These are phyloP conservation scores for Drosophila ironensis DNA, from an alignment of 1,140 invertebrate species.

Conservation along the genomic window DNA sequence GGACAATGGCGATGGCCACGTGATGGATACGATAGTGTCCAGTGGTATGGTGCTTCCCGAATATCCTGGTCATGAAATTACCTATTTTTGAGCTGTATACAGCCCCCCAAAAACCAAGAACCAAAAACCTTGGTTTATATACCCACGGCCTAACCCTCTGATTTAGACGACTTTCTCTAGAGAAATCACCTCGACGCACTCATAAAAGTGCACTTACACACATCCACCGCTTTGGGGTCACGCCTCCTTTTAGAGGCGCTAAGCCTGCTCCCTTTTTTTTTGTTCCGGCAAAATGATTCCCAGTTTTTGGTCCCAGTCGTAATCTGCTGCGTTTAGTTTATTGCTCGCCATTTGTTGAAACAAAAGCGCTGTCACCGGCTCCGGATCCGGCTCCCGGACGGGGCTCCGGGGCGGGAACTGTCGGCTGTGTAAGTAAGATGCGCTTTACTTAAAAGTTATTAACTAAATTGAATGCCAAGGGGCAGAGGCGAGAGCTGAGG, in stretches of 20 bases:
- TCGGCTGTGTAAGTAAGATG: too few species aligned
- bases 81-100: too few species aligned
- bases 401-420: too few species aligned
- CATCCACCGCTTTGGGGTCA: neutral
- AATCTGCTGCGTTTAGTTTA: constrained; percentile 76
- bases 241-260: constrained; percentile 15
- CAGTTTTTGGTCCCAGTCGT: constrained; percentile 39
- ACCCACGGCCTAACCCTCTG: too few species aligned
- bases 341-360: constrained; percentile 67
- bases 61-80: too few species aligned
- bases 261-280: neutral
- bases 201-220: constrained; percentile 4
- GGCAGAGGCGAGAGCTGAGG: neutral
- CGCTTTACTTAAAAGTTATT: constrained; percentile 69
- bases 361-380: constrained; percentile 38
- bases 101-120: too few species aligned
- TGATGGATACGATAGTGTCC: constrained; percentile 11
- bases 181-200: neutral
- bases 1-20: constrained; percentile 20
- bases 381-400: too few species aligned
- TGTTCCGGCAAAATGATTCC: constrained; percentile 6
- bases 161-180: too few species aligned
- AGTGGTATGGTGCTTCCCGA: too few species aligned
- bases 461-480: constrained; percentile 62
- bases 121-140: too few species aligned